Conservation (phyloP, 1,140 invertebrate species). For the Drosophila athabasca region DNA sequence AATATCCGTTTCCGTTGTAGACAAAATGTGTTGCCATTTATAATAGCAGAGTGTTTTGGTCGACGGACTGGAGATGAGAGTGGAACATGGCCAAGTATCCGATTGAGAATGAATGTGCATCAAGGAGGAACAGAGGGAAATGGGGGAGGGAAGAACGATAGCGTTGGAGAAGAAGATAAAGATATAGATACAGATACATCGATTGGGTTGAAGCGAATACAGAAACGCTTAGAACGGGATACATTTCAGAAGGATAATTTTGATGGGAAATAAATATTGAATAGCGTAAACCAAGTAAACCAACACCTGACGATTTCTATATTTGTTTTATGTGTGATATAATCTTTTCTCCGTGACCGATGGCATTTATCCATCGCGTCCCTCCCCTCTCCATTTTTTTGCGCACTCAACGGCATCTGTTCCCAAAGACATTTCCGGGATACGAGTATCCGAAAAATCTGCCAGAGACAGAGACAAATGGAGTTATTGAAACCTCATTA, state of each 20-base stretch:
- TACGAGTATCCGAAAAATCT: conserved; percentile 41
- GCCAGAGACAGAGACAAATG: conserved; percentile 75
- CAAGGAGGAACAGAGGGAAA: conserved; percentile 28
- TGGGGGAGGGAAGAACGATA: too few species aligned
- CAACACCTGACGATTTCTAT: too few species aligned
- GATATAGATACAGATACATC: background rate
- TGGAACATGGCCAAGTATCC: conserved; percentile 27
- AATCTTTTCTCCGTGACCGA: too few species aligned
- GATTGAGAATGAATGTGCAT: conserved; percentile 25
- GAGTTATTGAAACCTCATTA: conserved; percentile 80
- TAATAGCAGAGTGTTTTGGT: conserved; percentile 72
- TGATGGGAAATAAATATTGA: too few species aligned
- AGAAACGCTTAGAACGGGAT: too few species aligned
- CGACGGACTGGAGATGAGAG: conserved; percentile 2
- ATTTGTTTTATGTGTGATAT: too few species aligned
- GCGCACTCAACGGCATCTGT: conserved; percentile 33
- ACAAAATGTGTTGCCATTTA: conserved; percentile 82
- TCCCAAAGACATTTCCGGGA: conserved; percentile 25
- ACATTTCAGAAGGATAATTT: too few species aligned
- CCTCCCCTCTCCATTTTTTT: background rate
- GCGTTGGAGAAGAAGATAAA: too few species aligned
- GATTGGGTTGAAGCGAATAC: background rate
- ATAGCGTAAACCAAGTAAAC: too few species aligned
- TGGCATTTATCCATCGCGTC: background rate
- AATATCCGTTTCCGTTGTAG: conserved; percentile 82